Conservation (phyloP, 2,888 invertebrate species). For the Pachymerium ferrugineum region DNA sequence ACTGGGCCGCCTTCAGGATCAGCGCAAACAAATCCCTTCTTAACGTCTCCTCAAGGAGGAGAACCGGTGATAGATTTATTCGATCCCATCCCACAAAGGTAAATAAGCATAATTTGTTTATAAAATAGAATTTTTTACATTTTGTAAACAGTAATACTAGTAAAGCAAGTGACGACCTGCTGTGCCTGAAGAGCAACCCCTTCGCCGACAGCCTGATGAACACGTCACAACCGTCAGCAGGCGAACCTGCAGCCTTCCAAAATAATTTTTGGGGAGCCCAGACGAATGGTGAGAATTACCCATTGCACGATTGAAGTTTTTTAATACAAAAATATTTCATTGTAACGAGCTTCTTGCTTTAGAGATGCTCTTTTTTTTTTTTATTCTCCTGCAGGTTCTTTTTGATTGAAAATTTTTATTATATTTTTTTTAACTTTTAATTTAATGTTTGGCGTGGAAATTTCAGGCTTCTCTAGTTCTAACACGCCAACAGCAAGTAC, state of each 20-base stretch:
- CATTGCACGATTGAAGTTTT: too few species aligned
- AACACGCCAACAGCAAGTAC: constrained; percentile 35
- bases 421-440: background rate
- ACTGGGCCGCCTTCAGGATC: constrained; percentile 36
- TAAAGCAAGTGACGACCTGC: constrained; percentile 80
- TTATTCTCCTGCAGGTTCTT: background rate
- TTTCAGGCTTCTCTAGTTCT: constrained; percentile 31
- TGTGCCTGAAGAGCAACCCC: constrained; percentile 77
- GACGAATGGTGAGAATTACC: constrained; percentile 36
- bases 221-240: constrained; percentile 44
- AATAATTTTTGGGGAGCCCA: constrained; percentile 36
- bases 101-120: background rate
- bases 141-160: too few species aligned
- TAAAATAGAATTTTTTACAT: too few species aligned
- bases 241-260: constrained; percentile 47
- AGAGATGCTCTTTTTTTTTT: background rate
- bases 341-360: background rate
- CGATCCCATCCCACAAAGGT: constrained; percentile 37
- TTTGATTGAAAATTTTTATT: background rate
- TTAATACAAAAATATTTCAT: background rate
- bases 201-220: constrained; percentile 58
- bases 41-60: constrained; percentile 60
- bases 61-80: constrained; percentile 37
- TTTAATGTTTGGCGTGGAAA: background rate
- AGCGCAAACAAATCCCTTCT: constrained; percentile 75